These are phyloP conservation scores for Cynodonichthys magdalenae DNA, from an alignment of 2,797 vertebrate species.

Conservation along the genomic window DNA sequence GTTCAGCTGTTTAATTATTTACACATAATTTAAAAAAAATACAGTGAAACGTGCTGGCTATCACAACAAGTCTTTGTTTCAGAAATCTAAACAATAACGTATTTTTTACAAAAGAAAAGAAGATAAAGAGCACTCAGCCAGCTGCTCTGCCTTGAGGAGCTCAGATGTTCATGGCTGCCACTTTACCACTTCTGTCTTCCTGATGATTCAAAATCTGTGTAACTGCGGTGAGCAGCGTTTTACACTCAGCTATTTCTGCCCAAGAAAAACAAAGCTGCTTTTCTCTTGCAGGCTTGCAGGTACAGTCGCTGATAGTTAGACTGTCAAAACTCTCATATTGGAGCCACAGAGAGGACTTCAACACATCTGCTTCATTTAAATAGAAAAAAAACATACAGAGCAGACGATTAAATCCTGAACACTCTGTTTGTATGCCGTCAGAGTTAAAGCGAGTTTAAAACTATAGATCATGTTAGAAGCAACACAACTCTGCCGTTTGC, in stretches of 20 bases:
- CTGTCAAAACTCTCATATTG: no score
- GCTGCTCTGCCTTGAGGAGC: constrained; percentile 29
- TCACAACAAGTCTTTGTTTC: no score
- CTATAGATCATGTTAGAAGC: constrained; percentile 14
- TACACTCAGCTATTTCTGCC: constrained; percentile 24
- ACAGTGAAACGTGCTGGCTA: no score
- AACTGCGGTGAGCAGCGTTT: constrained; percentile 21
- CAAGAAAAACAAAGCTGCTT: constrained; percentile 12
- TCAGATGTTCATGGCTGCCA: constrained; percentile 32
- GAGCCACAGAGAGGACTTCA: no score
- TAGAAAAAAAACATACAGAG: no score
- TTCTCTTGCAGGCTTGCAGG: constrained; percentile 35
- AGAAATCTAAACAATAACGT: no score
- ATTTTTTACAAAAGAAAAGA: not conserved
- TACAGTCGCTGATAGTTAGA: constrained; percentile 17
- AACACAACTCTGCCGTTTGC: constrained; percentile 1
- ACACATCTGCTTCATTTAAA: no score
- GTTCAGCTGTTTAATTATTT: no score
- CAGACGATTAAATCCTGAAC: not conserved
- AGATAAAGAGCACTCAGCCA: constrained; percentile 24
- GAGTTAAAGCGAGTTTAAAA: not conserved
- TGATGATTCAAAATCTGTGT: constrained; percentile 40
- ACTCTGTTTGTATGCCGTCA: not conserved
- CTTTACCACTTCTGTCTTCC: constrained; percentile 20
- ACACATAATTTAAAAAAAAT: no score